Evolutionary conservation across 2,888 invertebrate species (phyloP), one percentile per base, ranked within the genome.

Genomic region (Ceratothoa steindachneri): DNA sequence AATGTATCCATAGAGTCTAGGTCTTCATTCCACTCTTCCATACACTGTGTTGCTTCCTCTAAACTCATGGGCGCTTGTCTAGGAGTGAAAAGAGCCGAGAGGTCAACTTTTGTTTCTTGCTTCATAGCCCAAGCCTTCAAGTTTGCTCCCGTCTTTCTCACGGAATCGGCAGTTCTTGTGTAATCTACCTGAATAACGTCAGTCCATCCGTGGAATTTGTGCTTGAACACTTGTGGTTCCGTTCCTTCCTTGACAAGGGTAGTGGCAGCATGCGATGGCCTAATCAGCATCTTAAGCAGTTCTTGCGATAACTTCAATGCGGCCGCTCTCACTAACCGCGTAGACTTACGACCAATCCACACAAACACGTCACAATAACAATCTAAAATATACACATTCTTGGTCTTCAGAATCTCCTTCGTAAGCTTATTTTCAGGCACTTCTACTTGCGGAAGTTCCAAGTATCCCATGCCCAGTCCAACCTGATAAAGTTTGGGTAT

Each of bases 181-280:
- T 96, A 99, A 86, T 99, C 99, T 5, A 98, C 98, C 0, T 96
- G 97, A 82, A 99, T 95, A 22, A 99, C 96, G 85, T 99, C 98
- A 84, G 99, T 97, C 99, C 99, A 99, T 7, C 95, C 97, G 66
- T 89, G 86, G 86, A 99, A 99, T 85, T 98, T 97, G 0, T 93
- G 92, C 85, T 98, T 97, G 86, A 99, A 99, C 81, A 97, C 85
- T 87, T 91, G 93, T 9, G 91, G 90, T 84, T 94, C 94, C 0
- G 92, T 93, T 73, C 94, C 97, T 86, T 98, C 96, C 82, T 96
- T 80, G 9, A 80, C 90, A 68, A 96, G 87, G 0, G 93, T 93
- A 52, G 98, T 93, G 81, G 93, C 86, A 0, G 97, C 94, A 85
- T 93, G 93, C 12, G 90, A 87, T 0, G 96, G 89, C 71, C 93